Percentiles rank a stretch among this genome's conserved stretches.
Conservation (phyloP, 2,888 invertebrate species). For the Saturnia pavonia region DNA sequence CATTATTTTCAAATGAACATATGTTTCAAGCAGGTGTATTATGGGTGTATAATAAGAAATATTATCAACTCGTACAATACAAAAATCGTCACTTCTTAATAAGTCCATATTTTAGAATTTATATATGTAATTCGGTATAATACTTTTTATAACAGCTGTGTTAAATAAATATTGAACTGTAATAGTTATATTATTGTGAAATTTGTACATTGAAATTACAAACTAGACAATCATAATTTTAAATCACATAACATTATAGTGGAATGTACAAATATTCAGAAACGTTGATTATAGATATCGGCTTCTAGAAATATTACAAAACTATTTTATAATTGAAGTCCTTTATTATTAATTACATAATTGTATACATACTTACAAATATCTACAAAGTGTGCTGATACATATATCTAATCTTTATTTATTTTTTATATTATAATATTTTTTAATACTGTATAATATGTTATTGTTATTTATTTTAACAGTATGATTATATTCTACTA, state of each 20-base stretch:
- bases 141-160: not conserved
- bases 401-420: not conserved
- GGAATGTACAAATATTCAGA: not conserved
- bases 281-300: not conserved
- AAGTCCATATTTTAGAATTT: not conserved
- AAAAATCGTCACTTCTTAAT: not conserved
- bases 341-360: not conserved
- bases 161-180: not conserved
- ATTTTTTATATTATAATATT: not conserved
- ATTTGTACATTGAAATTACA: not conserved
- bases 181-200: not conserved
- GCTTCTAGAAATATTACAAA: not conserved
- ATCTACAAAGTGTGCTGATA: not conserved
- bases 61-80: not conserved
- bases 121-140: not conserved
- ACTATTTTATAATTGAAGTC: not conserved
- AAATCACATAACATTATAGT: not conserved
- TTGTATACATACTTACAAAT: not conserved
- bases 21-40: not conserved
- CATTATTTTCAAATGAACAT: not conserved
- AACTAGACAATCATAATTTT: not conserved
- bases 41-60: not conserved
- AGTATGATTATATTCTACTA: too few relatives aligned
- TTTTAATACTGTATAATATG: too few relatives aligned
- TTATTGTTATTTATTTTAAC: too few relatives aligned